Percentiles rank a stretch among this genome's conserved stretches.
These are phyloP conservation scores for Metridium senile DNA, from an alignment of 92 coral and sea anemone genomes.

Conservation along the genomic window DNA sequence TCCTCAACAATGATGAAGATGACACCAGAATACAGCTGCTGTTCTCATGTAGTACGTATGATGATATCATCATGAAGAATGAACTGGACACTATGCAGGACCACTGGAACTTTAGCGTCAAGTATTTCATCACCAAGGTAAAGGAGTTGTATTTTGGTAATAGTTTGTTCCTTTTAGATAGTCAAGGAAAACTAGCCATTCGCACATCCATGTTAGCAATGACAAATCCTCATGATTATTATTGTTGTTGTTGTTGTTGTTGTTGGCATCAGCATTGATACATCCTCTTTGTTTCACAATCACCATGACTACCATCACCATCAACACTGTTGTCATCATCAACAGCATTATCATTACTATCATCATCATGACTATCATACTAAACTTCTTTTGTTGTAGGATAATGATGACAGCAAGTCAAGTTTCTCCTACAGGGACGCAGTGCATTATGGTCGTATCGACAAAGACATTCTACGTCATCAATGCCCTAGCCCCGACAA, in stretches of 20 bases:
- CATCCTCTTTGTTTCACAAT: background rate
- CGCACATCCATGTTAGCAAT: no score
- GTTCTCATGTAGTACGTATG: constrained; percentile 60
- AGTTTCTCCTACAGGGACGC: constrained; percentile 66
- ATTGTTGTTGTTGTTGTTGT: no score
- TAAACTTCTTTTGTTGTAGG: no score
- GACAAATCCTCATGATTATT: no score
- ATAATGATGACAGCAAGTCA: constrained; percentile 32
- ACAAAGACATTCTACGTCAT: constrained; percentile 50
- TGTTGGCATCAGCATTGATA: background rate
- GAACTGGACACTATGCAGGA: constrained; percentile 59
- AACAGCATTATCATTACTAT: background rate
- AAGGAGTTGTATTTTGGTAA: no score
- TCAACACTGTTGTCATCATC: background rate
- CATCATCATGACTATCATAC: background rate
- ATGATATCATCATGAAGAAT: constrained; percentile 66
- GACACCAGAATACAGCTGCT: constrained; percentile 70
- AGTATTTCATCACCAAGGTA: constrained; percentile 66
- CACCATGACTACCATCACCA: background rate
- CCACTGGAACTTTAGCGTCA: constrained; percentile 82
- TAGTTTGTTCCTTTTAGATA: no score
- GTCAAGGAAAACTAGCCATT: no score
- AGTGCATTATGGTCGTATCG: constrained; percentile 68
- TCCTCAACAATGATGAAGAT: constrained; percentile 66
- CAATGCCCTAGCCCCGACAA: constrained; percentile 59